A percentile compares a stretch with the other conserved stretches of the same genome.
phyloP scores from a whole-genome alignment of 2,797 vertebrate genomes.

The Rhinogobio ventralis region DNA sequence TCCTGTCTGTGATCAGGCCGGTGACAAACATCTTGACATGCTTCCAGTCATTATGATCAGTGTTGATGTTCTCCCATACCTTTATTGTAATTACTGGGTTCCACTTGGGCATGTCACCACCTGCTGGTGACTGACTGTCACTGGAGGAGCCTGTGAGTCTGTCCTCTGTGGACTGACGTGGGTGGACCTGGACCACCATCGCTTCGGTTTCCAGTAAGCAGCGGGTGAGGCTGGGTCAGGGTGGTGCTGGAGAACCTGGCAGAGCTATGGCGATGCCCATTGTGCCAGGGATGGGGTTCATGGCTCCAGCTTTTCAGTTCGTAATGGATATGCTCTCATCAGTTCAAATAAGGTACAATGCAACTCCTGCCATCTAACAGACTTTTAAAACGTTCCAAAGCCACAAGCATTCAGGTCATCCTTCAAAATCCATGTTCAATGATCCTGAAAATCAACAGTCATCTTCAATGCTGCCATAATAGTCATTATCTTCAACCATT shows the following conservation, averaged over 20 bases:
- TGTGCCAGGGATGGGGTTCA: conserved; percentile 19
- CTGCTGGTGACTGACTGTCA: conserved; percentile 78
- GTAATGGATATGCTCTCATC: conserved; percentile 22
- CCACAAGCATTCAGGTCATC: conserved; percentile 9
- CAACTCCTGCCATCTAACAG: conserved; percentile 1
- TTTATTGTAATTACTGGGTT: conserved; percentile 78
- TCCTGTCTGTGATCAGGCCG: conserved; percentile 42
- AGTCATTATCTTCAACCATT: neutral
- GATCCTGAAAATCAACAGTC: neutral
- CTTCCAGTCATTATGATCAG: conserved; percentile 30
- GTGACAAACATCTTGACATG: conserved; percentile 29
- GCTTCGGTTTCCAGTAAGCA: conserved; percentile 52
- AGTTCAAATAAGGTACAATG: conserved; percentile 21
- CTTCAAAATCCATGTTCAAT: conserved; percentile 1
- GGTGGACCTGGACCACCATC: conserved; percentile 54
- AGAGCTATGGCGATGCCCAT: conserved; percentile 13
- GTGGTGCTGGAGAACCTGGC: conserved; percentile 43
- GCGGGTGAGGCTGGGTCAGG: conserved; percentile 34
- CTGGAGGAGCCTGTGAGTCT: conserved; percentile 60
- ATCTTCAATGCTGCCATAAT: neutral
- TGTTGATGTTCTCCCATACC: conserved; percentile 44
- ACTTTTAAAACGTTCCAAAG: neutral
- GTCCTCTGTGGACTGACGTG: conserved; percentile 49
- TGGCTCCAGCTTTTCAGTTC: conserved; percentile 1
- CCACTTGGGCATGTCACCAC: conserved; percentile 81